Conservation (phyloP, 2,113 vertebrate species). For the Rhadina sibilatrix region DNA sequence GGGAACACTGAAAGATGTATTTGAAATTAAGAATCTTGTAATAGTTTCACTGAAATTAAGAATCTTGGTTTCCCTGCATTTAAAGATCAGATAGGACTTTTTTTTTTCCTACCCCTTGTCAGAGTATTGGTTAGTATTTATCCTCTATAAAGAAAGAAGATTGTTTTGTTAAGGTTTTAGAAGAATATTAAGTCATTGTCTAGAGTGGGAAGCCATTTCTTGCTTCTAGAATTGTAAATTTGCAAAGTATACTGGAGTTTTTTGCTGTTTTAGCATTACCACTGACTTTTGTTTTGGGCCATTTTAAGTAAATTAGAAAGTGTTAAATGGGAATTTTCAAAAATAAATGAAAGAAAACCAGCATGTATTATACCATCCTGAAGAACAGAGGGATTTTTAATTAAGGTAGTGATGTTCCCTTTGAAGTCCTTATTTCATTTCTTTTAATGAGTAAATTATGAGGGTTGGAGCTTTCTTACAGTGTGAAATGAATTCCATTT, state of each 20-base stretch:
- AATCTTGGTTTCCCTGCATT: neutral
- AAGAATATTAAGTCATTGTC: neutral
- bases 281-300: neutral
- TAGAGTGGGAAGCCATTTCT: neutral
- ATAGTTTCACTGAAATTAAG: neutral
- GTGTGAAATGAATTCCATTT: neutral
- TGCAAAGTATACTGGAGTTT: neutral
- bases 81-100: neutral
- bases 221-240: neutral
- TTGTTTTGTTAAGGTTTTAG: neutral
- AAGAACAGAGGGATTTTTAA: neutral
- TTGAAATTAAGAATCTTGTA: neutral
- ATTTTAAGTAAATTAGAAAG: neutral
- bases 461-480: neutral
- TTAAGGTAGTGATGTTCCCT: neutral
- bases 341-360: neutral
- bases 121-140: neutral
- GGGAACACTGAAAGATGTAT: neutral
- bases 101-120: neutral
- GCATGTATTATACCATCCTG: neutral
- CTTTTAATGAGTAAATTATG: neutral
- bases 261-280: neutral
- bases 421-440: neutral
- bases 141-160: neutral
- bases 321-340: neutral